phyloP scores from a whole-genome alignment of 2,888 invertebrate species.

The Xestia sexstrigata region DNA sequence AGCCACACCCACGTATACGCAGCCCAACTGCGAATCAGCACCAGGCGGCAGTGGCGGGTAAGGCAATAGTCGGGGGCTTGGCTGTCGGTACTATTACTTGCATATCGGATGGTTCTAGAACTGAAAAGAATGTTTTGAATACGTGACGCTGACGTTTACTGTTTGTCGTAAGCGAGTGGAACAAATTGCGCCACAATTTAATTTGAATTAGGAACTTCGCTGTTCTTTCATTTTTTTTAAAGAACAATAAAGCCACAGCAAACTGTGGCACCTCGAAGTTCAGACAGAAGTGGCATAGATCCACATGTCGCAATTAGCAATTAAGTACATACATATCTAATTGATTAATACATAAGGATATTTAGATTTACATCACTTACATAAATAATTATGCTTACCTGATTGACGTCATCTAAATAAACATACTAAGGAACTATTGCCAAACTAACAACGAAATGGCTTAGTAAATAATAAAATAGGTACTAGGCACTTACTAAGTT shows the following conservation, averaged over 20 bases:
- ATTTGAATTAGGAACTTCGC: slow-evolving; percentile 26
- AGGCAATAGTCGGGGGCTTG: slow-evolving; percentile 45
- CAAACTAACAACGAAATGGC: slow-evolving; percentile 31
- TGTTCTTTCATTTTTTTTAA: slow-evolving; percentile 17
- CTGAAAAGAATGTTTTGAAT: slow-evolving; percentile 15
- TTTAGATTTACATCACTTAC: slow-evolving; percentile 19
- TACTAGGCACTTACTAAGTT: background rate
- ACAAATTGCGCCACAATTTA: slow-evolving; percentile 13
- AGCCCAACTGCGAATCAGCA: slow-evolving; percentile 48
- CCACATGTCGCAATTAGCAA: background rate
- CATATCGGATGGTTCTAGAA: slow-evolving; percentile 49
- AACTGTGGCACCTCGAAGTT: background rate
- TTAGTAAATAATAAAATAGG: slow-evolving; percentile 28
- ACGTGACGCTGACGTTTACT: slow-evolving; percentile 1
- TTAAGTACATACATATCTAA: background rate
- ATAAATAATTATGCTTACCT: slow-evolving; percentile 12
- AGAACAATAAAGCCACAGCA: no score
- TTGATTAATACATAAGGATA: slow-evolving; percentile 9
- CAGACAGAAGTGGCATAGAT: background rate
- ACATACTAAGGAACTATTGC: slow-evolving; percentile 33
- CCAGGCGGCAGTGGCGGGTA: slow-evolving; percentile 26
- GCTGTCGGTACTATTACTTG: slow-evolving; percentile 19
- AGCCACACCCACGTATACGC: slow-evolving; percentile 63
- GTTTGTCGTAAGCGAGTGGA: background rate
- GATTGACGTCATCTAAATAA: slow-evolving; percentile 41